Percentiles rank a stretch among this genome's conserved stretches.
phyloP scores from a whole-genome alignment of 2,113 vertebrate genomes.

The Phaethon lepturus region DNA sequence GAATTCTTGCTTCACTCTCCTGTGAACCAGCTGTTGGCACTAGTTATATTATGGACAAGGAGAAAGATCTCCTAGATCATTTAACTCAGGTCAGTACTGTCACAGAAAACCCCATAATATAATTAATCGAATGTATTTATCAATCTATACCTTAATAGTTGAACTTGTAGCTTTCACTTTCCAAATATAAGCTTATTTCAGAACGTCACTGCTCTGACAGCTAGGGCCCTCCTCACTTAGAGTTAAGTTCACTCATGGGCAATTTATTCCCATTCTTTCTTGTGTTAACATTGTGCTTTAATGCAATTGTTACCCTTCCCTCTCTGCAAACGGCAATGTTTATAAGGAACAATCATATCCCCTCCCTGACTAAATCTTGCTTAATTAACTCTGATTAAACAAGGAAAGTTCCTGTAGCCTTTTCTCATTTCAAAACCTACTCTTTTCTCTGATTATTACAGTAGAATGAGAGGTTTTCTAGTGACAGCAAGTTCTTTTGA shows the following conservation, averaged over 20 bases:
- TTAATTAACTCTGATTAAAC: background rate
- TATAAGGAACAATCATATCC: background rate
- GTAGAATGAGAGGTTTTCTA: background rate
- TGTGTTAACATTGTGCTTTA: background rate
- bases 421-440: background rate
- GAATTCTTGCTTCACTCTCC: constrained; percentile 14
- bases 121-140: background rate
- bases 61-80: background rate
- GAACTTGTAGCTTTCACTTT: background rate
- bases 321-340: background rate
- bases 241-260: background rate
- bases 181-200: background rate
- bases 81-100: background rate
- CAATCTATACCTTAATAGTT: background rate
- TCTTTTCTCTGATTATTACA: background rate
- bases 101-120: background rate
- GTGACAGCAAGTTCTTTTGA: background rate
- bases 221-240: background rate
- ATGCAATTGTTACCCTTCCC: background rate
- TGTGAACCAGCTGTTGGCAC: background rate
- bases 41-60: background rate
- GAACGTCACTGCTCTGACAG: background rate
- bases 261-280: background rate
- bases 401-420: background rate
- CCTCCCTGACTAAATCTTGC: background rate